Base-by-base conservation (phyloP, 2,113 vertebrate genomes). In the Atractosteus spatula region DNA sequence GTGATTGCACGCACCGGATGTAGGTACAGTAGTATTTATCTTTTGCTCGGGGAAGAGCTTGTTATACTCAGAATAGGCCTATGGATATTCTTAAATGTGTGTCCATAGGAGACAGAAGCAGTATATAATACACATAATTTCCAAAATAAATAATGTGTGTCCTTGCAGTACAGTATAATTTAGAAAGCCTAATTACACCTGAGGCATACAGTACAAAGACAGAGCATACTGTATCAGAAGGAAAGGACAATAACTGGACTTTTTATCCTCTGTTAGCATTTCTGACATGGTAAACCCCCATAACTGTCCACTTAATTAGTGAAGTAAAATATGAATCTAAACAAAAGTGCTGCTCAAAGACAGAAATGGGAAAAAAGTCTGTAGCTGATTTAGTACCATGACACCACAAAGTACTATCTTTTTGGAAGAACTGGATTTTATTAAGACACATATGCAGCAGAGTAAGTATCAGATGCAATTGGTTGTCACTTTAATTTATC, bases 401-500 rank as follows among this genome's bases (percentile, higher is more conserved):
- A n/a, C 69, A 70, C 13, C 11, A 14, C 16, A 17, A 16, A 12
- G 3, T 14, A 13, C 29, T 3, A 44, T 45, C 56, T 10, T 13
- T n/a, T 13, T 3, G n/a, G 42, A 7, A 13, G 55, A 55, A 11
- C 69, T 61, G 6, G 41, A n/a, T 70, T 70, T 70, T 70, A 70
- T 70, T 70, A 45, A 70, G 55, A 61, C 56, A 43, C 13, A 44
- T 61, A 14, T 8, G 13, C 2, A 59, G 56, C 29, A 44, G n/a
- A 10, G n/a, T 55, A 56, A 10, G 57, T 41, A 59, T 70, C 56
- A 62, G 41, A 61, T 44, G 16, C 55, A 59, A 45, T 45, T 70
- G 56, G 8, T 55, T 59, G 51, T 68, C 41, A 61, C 13, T 70
- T 17, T 59, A 43, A 70, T 70, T 59, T 44, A 70, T 61, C 11